These are phyloP conservation scores for Drosophila prosaltans DNA, from an alignment of 1,140 invertebrate genomes.

Conservation along the genomic window DNA sequence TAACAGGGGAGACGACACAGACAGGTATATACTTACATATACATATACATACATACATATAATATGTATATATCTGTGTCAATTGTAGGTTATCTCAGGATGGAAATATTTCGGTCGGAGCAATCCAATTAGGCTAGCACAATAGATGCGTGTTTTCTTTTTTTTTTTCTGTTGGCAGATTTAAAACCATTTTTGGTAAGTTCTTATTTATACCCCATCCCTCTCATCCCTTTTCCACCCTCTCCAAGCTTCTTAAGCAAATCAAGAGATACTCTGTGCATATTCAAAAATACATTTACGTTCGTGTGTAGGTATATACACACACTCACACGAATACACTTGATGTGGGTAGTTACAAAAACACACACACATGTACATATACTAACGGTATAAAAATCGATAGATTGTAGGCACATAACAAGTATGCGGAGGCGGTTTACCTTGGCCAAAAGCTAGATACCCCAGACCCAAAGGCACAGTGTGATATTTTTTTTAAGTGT, in stretches of 20 bases:
- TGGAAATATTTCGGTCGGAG: conserved; percentile 39
- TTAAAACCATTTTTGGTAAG: conserved; percentile 48
- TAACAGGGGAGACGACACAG: background rate
- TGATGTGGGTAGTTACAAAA: conserved; percentile 18
- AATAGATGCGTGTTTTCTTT: background rate
- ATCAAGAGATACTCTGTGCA: conserved; percentile 23
- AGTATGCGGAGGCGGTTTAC: conserved; percentile 53
- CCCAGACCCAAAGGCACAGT: conserved; percentile 56
- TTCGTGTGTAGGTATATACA: background rate
- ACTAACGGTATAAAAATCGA: conserved; percentile 62
- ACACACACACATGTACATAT: conserved; percentile 31
- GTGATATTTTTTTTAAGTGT: conserved; percentile 76
- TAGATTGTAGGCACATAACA: conserved; percentile 67
- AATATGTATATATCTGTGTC: background rate
- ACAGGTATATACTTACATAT: background rate
- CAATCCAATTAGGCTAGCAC: conserved; percentile 65
- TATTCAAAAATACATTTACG: conserved; percentile 33
- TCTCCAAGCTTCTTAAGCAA: background rate
- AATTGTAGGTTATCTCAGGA: conserved; percentile 32
- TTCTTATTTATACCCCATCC: conserved; percentile 41
- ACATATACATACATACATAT: no score
- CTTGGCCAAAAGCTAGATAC: conserved; percentile 57
- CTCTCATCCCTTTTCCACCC: background rate
- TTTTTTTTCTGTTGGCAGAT: conserved; percentile 9
- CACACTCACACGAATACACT: conserved; percentile 26